These are phyloP conservation scores for Suillia variegata DNA, from an alignment of 2,888 invertebrate species.

Conservation along the genomic window DNA sequence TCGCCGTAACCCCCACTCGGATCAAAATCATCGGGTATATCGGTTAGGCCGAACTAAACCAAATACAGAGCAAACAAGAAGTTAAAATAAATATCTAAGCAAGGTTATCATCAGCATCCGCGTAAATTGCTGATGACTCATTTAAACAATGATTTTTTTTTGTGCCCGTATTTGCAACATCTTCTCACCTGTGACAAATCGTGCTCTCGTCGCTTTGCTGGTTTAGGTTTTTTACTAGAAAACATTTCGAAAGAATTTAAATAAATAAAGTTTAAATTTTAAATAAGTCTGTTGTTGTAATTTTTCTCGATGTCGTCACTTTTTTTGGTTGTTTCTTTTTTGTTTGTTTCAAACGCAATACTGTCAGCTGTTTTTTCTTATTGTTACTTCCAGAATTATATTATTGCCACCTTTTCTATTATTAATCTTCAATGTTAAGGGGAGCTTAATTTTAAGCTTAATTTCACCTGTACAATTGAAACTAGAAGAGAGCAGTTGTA, in stretches of 20 bases:
- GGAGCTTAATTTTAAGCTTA: too few relatives aligned
- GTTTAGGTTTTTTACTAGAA: conserved; percentile 50
- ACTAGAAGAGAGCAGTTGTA: too few relatives aligned
- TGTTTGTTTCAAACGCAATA: neutral
- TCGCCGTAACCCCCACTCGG: conserved; percentile 63
- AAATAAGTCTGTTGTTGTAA: too few relatives aligned
- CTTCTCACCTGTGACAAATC: conserved; percentile 55
- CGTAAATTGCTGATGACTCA: conserved; percentile 49
- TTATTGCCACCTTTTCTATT: neutral
- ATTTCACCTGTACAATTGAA: too few relatives aligned
- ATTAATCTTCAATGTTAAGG: too few relatives aligned
- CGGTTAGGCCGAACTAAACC: conserved; percentile 75
- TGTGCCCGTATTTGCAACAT: too few relatives aligned
- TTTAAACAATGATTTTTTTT: too few relatives aligned
- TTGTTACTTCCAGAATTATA: neutral
- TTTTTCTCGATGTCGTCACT: conserved; percentile 14
- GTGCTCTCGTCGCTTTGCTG: conserved; percentile 50
- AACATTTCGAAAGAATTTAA: conserved; percentile 46
- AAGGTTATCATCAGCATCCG: too few relatives aligned
- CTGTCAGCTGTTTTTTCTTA: too few relatives aligned
- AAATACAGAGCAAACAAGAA: too few relatives aligned
- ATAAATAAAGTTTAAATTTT: neutral
- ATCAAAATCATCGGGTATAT: conserved; percentile 70
- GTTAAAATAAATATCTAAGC: conserved; percentile 14
- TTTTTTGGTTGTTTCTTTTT: neutral